Percentiles rank a stretch among this genome's conserved stretches.
phyloP scores from a whole-genome alignment of 1,140 invertebrate species.

The Apis dorsata region DNA sequence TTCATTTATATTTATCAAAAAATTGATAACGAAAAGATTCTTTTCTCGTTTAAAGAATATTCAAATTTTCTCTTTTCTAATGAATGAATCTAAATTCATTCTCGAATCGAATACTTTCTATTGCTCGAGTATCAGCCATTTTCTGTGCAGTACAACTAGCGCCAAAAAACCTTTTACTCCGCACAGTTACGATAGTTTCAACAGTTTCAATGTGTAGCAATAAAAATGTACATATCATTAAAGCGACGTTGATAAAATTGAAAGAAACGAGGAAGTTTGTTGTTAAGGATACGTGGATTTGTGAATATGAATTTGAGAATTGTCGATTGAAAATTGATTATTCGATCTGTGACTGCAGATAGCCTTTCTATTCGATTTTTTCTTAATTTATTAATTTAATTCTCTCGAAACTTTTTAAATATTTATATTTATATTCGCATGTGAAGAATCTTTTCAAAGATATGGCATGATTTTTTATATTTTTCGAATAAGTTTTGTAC shows the following conservation, averaged over 20 bases:
- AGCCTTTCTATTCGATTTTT: neutral
- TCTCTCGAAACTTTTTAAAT: no score
- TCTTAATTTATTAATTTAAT: neutral
- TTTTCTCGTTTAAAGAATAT: no score
- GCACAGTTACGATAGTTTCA: conserved; percentile 3
- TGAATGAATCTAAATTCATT: conserved; percentile 13
- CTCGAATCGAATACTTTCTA: conserved; percentile 7
- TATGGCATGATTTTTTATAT: no score
- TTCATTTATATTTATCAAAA: no score
- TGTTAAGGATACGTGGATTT: neutral
- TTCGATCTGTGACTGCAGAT: neutral
- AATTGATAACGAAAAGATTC: no score
- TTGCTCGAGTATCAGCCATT: conserved; percentile 7
- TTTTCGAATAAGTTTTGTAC: no score
- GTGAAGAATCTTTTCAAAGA: no score
- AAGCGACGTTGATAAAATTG: neutral
- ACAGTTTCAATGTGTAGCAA: neutral
- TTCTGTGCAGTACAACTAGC: neutral
- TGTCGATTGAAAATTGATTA: neutral
- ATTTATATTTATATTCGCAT: no score
- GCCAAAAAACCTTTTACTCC: neutral
- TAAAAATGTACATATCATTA: neutral
- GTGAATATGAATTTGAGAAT: neutral
- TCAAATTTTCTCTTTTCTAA: neutral
- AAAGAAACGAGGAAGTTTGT: neutral